Conservation (phyloP, 35 echinoderm and acorn worm species). For the Apostichopus parvimensis region DNA sequence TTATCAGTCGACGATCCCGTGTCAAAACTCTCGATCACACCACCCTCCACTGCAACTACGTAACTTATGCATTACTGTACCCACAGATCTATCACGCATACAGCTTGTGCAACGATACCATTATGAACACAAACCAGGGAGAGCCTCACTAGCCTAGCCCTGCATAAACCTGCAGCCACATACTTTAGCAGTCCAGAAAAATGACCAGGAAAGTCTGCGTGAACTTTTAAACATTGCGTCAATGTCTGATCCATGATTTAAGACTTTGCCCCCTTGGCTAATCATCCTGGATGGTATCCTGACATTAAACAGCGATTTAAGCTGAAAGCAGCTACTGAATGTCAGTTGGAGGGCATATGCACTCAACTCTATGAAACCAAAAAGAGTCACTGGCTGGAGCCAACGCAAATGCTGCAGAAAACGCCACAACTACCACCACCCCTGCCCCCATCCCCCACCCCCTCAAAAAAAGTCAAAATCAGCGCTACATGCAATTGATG, state of each 20-base stretch:
- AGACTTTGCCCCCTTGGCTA: slow-evolving; percentile 17
- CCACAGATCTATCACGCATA: too few relatives aligned
- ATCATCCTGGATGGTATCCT: neutral
- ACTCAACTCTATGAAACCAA: neutral
- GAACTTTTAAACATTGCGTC: neutral
- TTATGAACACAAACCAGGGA: too few relatives aligned
- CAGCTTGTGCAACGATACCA: too few relatives aligned
- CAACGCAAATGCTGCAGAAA: neutral
- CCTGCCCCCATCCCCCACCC: neutral
- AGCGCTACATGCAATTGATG: neutral
- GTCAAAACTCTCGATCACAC: too few relatives aligned
- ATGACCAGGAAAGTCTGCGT: slow-evolving; percentile 19
- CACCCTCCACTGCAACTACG: too few relatives aligned
- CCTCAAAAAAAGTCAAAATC: neutral
- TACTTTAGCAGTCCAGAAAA: neutral
- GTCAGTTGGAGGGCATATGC: slow-evolving; percentile 5
- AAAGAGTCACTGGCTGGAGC: neutral
- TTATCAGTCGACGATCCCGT: too few relatives aligned
- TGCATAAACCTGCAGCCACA: neutral
- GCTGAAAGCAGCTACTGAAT: neutral
- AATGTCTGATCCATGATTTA: slow-evolving; percentile 22
- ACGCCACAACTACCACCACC: neutral
- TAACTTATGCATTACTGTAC: too few relatives aligned
- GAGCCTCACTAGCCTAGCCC: too few relatives aligned
- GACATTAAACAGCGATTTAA: neutral